phyloP scores from a whole-genome alignment of 1,140 invertebrate genomes.

The Ctenoplectra terminalis region DNA sequence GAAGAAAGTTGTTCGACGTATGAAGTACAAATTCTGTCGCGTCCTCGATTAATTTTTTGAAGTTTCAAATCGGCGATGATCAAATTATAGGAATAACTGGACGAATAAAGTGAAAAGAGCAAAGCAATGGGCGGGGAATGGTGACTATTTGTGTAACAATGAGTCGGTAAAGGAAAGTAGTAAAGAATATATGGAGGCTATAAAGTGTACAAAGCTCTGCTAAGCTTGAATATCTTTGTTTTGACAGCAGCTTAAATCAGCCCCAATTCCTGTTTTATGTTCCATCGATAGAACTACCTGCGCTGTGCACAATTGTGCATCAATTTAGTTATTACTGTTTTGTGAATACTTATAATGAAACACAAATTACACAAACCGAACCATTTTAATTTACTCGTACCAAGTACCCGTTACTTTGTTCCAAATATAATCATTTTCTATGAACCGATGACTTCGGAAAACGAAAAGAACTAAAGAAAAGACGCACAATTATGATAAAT shows the following conservation, averaged over 20 bases:
- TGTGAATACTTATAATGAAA: too few relatives aligned
- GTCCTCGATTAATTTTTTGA: not conserved
- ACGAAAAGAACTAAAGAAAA: not conserved
- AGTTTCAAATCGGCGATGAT: not conserved
- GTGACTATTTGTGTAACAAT: not conserved
- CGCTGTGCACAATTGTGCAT: not conserved
- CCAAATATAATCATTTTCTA: too few relatives aligned
- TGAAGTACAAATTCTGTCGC: too few relatives aligned
- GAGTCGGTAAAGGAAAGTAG: too few relatives aligned
- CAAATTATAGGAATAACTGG: not conserved
- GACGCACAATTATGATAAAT: conserved; percentile 18
- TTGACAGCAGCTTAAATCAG: not conserved
- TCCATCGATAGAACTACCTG: not conserved
- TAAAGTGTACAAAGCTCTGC: not conserved
- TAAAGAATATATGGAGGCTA: not conserved
- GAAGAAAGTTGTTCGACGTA: too few relatives aligned
- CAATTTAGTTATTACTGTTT: too few relatives aligned
- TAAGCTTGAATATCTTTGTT: not conserved
- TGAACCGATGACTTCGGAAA: too few relatives aligned
- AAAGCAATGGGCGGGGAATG: not conserved
- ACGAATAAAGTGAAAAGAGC: not conserved
- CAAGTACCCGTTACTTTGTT: too few relatives aligned
- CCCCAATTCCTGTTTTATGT: not conserved
- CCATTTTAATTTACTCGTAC: too few relatives aligned
- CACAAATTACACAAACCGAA: too few relatives aligned